Conservation (phyloP, 1,140 invertebrate genomes). For the Luehdorfia chinensis region DNA sequence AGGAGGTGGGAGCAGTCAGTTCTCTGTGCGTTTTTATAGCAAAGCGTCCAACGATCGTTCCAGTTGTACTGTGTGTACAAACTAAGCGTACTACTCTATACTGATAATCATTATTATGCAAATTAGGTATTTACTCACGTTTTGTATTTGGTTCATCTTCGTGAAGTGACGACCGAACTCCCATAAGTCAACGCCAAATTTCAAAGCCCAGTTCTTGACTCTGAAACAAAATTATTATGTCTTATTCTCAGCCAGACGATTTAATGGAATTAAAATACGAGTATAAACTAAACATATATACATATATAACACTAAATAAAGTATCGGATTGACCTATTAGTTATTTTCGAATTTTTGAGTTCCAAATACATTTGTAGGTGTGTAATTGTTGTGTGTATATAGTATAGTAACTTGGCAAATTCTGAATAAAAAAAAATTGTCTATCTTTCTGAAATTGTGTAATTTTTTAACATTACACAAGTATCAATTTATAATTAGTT, state of each 20-base stretch:
- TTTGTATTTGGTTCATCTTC: constrained; percentile 91
- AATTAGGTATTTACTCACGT: constrained; percentile 79
- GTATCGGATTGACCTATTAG: too few species aligned
- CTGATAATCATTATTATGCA: background rate
- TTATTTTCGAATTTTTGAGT: too few species aligned
- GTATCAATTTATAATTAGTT: too few species aligned
- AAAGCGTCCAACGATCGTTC: constrained; percentile 6
- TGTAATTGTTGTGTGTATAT: too few species aligned
- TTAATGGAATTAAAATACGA: too few species aligned
- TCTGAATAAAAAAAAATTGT: too few species aligned
- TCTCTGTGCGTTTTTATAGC: constrained; percentile 14
- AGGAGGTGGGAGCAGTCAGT: constrained; percentile 4
- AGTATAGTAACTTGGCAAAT: too few species aligned
- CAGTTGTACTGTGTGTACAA: constrained; percentile 1
- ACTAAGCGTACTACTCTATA: constrained; percentile 5
- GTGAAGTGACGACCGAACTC: constrained; percentile 91
- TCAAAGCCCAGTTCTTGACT: constrained; percentile 93
- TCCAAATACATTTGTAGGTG: too few species aligned
- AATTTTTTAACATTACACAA: too few species aligned
- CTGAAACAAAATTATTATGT: constrained; percentile 80
- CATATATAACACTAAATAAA: too few species aligned
- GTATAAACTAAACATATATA: too few species aligned
- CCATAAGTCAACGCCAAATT: constrained; percentile 93
- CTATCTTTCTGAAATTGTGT: too few species aligned
- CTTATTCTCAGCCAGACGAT: background rate